phyloP scores from a whole-genome alignment of 2,888 invertebrate species.

The Agelastica alni region DNA sequence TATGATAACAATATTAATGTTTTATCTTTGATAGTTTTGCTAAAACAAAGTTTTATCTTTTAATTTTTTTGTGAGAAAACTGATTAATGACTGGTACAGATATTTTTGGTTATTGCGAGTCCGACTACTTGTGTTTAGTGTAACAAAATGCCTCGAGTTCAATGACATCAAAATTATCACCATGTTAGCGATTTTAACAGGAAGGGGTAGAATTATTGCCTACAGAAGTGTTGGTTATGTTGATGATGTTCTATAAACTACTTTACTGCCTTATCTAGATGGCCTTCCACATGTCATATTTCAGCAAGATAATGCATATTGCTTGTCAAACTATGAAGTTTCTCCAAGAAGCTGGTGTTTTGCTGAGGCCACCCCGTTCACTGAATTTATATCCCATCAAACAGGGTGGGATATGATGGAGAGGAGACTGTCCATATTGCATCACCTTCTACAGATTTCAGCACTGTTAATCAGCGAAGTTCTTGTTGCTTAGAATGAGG shows the following conservation, averaged over 20 bases:
- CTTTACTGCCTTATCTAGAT: not conserved
- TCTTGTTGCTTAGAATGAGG: no score
- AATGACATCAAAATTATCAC: not conserved
- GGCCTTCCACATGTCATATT: not conserved
- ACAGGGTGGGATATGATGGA: not conserved
- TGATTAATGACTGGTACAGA: not conserved
- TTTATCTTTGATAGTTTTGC: no score
- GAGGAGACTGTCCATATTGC: no score
- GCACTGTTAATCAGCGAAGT: no score
- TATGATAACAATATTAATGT: no score
- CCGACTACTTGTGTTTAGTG: not conserved
- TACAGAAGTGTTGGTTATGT: not conserved
- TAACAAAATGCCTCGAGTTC: constrained; percentile 3
- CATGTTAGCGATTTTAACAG: not conserved
- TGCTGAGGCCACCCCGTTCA: not conserved
- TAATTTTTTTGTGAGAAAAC: not conserved
- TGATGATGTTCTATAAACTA: not conserved
- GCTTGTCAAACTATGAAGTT: not conserved
- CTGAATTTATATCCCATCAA: not conserved
- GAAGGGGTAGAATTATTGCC: not conserved
- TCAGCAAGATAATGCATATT: not conserved
- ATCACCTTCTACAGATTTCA: no score
- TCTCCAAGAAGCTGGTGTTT: no score
- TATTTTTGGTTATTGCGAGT: not conserved
- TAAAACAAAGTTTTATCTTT: not conserved